Evolutionary conservation across 1,140 invertebrate genomes (phyloP), one percentile per base, ranked within the genome.

Genomic region (Lerema accius): DNA sequence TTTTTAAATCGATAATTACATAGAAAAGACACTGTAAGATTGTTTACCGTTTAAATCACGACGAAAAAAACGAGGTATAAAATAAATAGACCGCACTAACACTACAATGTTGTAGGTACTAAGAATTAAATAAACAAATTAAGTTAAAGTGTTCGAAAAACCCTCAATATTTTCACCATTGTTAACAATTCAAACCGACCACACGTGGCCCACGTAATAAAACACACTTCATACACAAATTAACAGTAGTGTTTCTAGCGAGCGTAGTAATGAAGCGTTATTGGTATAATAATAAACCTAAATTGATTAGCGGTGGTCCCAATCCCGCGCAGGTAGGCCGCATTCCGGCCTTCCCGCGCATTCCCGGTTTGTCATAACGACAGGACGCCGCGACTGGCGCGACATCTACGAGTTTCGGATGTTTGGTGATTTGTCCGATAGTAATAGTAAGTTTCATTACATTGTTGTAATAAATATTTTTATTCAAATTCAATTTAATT

Each of bases 231-330:
- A 55, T 15, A 67, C 69, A 80, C 76, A 82, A 84, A 83, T 78
- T 23, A 23, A 23, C 19, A 23, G 19, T 5, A 23, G 19, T 23
- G 19, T 23, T 23, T n/a, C 19, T 23, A 23, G 19, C 74, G 72
- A 73, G 69, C 73, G 71, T 74, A 65, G 79, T 86, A 88, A 88
- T 87, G 78, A 88, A 82, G 83, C 80, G 79, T 86, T 86, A 86
- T 85, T 80, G 77, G 78, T 80, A 76, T 81, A 80, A 87, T 90
- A 90, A 90, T 87, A 87, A 87, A 86, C 83, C 78, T 90, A 89
- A 90, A 87, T 90, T 89, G 87, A 90, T 90, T 90, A 88, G 84
- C 82, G 80, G 78, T 80, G 82, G 82, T 85, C 86, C 76, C 69
- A 74, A 80, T 85, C 86, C 76, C 69, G 75, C 73, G 82, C 85